Evolutionary conservation across 1,140 invertebrate species (phyloP).

Genomic region (Drosophila leontia): DNA sequence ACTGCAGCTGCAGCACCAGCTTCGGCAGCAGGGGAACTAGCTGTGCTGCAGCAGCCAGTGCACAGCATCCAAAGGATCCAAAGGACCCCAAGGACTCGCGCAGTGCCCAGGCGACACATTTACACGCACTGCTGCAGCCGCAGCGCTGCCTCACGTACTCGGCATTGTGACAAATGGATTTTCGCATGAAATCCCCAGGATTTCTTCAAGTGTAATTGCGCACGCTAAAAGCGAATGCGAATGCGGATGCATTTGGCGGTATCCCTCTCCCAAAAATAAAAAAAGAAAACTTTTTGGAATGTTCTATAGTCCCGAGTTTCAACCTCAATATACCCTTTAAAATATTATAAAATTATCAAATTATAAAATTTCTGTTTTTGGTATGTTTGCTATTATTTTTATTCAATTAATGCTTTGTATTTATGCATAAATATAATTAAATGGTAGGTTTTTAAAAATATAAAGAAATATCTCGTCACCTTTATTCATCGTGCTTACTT

Average conservation of each 20-base stretch:
- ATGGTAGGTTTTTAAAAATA: background rate
- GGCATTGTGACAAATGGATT: conserved; percentile 83
- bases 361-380: background rate
- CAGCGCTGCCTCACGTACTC: conserved; percentile 72
- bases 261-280: conserved; percentile 12
- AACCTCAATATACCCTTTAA: conserved; percentile 1
- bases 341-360: background rate
- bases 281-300: conserved; percentile 6
- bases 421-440: background rate
- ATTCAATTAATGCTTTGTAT: background rate
- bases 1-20: conserved; percentile 63
- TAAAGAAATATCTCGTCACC: background rate
- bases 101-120: conserved; percentile 71
- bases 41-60: conserved; percentile 19
- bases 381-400: background rate
- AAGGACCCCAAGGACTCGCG: conserved; percentile 54
- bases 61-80: conserved; percentile 17
- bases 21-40: conserved; percentile 37
- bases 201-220: conserved; percentile 83
- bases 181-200: conserved; percentile 79
- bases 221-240: conserved; percentile 77
- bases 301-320: background rate
- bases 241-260: conserved; percentile 54
- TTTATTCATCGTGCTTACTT: background rate
- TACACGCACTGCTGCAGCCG: conserved; percentile 66